These are phyloP conservation scores for Xenopus borealis DNA, from an alignment of 2,113 vertebrate species.

Conservation along the genomic window DNA sequence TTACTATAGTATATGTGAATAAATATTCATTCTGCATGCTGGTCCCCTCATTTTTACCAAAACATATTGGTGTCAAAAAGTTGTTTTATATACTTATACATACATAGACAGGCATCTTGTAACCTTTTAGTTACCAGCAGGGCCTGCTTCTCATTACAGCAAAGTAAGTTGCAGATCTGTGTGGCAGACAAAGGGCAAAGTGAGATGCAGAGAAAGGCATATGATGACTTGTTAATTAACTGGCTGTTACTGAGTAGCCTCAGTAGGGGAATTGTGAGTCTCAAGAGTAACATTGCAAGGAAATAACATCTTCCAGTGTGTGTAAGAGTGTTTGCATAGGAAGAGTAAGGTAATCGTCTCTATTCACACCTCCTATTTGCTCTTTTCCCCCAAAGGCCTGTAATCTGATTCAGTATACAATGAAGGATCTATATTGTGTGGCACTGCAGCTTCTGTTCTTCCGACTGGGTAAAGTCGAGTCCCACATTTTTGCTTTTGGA, in stretches of 20 bases:
- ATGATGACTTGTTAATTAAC: constrained; percentile 46
- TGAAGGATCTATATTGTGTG: constrained; percentile 16
- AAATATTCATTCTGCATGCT: no score
- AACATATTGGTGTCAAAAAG: no score
- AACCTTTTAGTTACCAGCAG: not conserved
- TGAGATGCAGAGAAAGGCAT: constrained; percentile 12
- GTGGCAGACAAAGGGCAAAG: constrained; percentile 21
- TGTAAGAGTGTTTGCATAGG: constrained; percentile 40
- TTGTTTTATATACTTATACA: no score
- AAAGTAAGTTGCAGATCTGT: not conserved
- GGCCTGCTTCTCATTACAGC: not conserved
- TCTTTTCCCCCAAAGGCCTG: constrained; percentile 29
- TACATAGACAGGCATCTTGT: not conserved
- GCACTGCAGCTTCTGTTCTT: constrained; percentile 4
- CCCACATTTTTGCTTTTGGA: not conserved
- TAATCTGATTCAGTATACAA: constrained; percentile 44
- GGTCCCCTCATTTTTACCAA: no score
- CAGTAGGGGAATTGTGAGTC: constrained; percentile 36
- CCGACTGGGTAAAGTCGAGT: not conserved
- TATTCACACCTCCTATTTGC: constrained; percentile 36
- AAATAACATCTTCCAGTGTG: constrained; percentile 45
- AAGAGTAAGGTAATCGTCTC: constrained; percentile 28
- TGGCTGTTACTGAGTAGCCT: constrained; percentile 34
- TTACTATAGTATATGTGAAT: no score
- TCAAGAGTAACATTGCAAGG: constrained; percentile 34